phyloP scores from a whole-genome alignment of 2,888 invertebrate genomes.

The Venusia cambrica region DNA sequence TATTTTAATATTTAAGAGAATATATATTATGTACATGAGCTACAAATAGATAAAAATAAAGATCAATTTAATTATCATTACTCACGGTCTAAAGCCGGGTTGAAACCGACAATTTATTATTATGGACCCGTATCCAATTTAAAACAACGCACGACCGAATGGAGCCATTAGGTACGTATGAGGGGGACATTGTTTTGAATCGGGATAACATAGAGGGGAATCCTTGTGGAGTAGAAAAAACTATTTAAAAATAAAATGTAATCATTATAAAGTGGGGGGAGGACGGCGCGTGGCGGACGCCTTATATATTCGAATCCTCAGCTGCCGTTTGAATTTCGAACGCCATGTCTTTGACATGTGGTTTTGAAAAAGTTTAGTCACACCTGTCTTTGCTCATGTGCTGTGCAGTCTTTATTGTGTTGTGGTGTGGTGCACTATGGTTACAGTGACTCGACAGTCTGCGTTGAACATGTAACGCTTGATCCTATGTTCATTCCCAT shows the following conservation, averaged over 20 bases:
- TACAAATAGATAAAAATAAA: slow-evolving; percentile 56
- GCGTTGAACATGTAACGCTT: too few relatives aligned
- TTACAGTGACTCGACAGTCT: too few relatives aligned
- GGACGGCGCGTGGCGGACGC: slow-evolving; percentile 71
- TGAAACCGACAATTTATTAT: slow-evolving; percentile 80
- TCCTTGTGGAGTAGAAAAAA: slow-evolving; percentile 75
- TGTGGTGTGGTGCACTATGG: too few relatives aligned
- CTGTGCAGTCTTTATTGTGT: too few relatives aligned
- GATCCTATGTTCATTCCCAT: too few relatives aligned
- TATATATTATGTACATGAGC: too few relatives aligned
- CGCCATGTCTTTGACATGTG: slow-evolving; percentile 54
- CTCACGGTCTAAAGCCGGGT: slow-evolving; percentile 68
- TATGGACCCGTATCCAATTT: slow-evolving; percentile 80
- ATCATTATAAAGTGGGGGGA: slow-evolving; percentile 77
- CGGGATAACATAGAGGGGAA: slow-evolving; percentile 67
- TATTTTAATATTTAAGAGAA: too few relatives aligned
- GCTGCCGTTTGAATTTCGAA: slow-evolving; percentile 70
- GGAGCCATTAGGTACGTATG: slow-evolving; percentile 63
- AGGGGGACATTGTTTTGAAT: slow-evolving; percentile 72
- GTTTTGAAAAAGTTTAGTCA: slow-evolving; percentile 38
- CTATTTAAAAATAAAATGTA: slow-evolving; percentile 81
- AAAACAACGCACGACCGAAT: slow-evolving; percentile 76
- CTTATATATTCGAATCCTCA: slow-evolving; percentile 73
- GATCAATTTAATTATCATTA: slow-evolving; percentile 78
- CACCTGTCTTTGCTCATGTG: slow-evolving; percentile 31